Base-by-base conservation (phyloP, 1,140 invertebrate genomes). In the Sitophilus oryzae region DNA sequence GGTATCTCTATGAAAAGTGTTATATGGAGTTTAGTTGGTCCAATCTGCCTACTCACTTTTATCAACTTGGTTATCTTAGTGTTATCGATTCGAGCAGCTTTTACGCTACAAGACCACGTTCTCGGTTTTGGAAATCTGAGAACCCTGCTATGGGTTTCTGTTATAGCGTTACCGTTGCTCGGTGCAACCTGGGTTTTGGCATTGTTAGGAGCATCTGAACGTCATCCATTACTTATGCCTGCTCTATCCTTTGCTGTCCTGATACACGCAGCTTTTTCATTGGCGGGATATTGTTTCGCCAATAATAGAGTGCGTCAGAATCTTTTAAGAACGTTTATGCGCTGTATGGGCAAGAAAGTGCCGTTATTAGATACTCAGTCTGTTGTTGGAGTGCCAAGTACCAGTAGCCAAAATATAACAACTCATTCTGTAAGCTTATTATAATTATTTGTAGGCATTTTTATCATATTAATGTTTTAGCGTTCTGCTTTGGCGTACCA, bases 1-100 rank as follows among this genome's bases (percentile, higher is more conserved):
- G 93, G 76, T 96, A n/a, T 91, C 89, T 0, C 82, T 93, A 9
- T 92, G 94, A 91, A 95, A 69, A 85, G 85, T 18, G 86, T 93
- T 9, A 85, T 94, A 5, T 95, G 92, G 92, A 87, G 89, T 72
- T 76, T 95, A 48, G 88, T 95, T 59, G 88, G 88, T 6, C 92
- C 92, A 1, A 84, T 91, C 10, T 87, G 83, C 40, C 73, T 83
- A 25, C 79, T 88, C 55, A 85, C 90, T 0, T 68, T 84, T n/a
- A 78, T 86, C 0, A 89, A 89, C 67, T 77, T 96, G 0, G 76
- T 84, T 21, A 85, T 89, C 37, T 81, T 96, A 35, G 79, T 91
- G 1, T 81, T 94, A 58, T 91, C 89, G 20, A 82, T 96, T 0
- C 80, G 86, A 56, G 92, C 93, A 3, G 93, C 93, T 16, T 93